Base-by-base conservation (phyloP, 2,797 vertebrate genomes). In the Enteromius argenteus region DNA sequence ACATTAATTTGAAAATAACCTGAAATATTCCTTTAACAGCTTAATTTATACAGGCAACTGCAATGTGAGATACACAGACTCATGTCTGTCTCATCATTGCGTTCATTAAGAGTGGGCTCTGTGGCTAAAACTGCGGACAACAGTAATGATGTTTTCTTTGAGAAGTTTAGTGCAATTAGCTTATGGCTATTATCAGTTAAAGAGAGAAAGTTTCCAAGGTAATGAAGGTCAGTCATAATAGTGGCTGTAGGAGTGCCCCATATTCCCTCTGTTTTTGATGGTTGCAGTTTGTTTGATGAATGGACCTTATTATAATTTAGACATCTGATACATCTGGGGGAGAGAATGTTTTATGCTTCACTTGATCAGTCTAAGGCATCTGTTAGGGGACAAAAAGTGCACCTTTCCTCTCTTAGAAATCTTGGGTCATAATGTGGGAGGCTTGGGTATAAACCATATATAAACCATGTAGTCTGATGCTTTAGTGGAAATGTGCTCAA, bases 261-360 rank as follows among this genome's bases (percentile, higher is more conserved):
- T 81, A 46, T 85, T 80, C 77, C 74, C 62, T 39, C 32, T 76
- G 32, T 87, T 85, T 84, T 49, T 74, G 75, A 84, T 79, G 66
- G 51, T 56, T 77, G 68, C 64, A 44, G 74, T 85, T 82, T 67
- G 46, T 85, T 85, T 90, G 89, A 90, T 87, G 84, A 87, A 90
- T 88, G 80, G 81, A 72, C 51, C 86, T 89, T 89, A 90, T 90
- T 90, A 89, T 85, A 86, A 85, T 77, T 85, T 85, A 85, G 85
- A 87, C 86, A 81, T 86, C 81, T 87, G 87, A 89, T 90, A 86
- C 35, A 78, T 86, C 73, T 62, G 68, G n/a, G 72, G 56, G 66
- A 80, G 71, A 78, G 30, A 72, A 74, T 37, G 60, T 79, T 84
- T 85, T 77, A 75, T 86, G 87, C 80, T 81, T 82, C 80, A 73